Evolutionary conservation across 2,888 invertebrate genomes (phyloP).

Genomic region (Mylabris sibirica): DNA sequence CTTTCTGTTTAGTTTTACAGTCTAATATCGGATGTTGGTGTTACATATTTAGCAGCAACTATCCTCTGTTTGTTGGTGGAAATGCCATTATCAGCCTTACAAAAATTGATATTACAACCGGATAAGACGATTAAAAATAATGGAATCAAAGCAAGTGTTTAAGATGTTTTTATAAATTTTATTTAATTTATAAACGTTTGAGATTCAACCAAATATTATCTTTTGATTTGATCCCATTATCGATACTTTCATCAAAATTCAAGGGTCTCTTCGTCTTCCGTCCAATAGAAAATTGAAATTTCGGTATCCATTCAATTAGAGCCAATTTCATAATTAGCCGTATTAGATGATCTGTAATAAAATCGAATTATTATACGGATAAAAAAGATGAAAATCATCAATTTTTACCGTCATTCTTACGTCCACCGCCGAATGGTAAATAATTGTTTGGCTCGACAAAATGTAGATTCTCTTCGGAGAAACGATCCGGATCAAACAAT

Average conservation of each 20-base stretch:
- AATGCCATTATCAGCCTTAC: conserved; percentile 52
- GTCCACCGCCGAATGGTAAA: conserved; percentile 43
- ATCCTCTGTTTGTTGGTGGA: conserved; percentile 50
- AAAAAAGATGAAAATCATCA: not conserved
- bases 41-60: conserved; percentile 47
- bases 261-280: not conserved
- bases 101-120: conserved; percentile 41
- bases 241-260: conserved; percentile 2
- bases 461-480: conserved; percentile 37
- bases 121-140: not conserved
- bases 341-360: not conserved
- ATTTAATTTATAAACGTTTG: conserved; percentile 3
- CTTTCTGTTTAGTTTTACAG: conserved; percentile 38
- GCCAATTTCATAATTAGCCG: conserved; percentile 5
- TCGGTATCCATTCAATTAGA: not conserved
- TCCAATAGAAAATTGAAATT: not conserved
- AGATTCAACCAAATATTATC: conserved; percentile 9
- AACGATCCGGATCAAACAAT: conserved; percentile 45
- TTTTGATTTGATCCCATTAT: not conserved
- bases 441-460: conserved; percentile 32
- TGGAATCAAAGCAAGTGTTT: not conserved
- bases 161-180: not conserved
- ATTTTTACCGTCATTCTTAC: not conserved
- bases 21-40: conserved; percentile 40
- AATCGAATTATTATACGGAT: not conserved